phyloP scores from a whole-genome alignment of 2,888 invertebrate species.

The Lasioglossum marginatum region DNA sequence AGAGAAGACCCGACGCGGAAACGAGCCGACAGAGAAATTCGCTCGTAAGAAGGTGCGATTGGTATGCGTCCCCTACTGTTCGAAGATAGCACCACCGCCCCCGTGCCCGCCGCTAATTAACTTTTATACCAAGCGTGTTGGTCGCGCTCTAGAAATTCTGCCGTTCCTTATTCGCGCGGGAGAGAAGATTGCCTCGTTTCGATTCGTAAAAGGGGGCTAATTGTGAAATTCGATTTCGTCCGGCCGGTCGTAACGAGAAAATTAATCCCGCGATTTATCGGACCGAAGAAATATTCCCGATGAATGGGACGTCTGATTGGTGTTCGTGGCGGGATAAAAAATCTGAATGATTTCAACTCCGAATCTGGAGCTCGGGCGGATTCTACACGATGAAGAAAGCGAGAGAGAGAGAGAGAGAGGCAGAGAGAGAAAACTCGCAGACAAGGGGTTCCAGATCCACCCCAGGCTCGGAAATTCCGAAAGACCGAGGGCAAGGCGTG shows the following conservation, averaged over 20 bases:
- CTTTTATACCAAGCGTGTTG: constrained; percentile 39
- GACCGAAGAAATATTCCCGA: constrained; percentile 43
- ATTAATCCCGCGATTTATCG: constrained; percentile 42
- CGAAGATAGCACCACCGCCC: constrained; percentile 18
- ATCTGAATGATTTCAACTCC: not conserved
- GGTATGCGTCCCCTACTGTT: constrained; percentile 43
- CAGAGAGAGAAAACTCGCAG: constrained; percentile 9
- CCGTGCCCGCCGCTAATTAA: constrained; percentile 48
- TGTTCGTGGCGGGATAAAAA: not conserved
- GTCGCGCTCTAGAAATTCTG: constrained; percentile 43
- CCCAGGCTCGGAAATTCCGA: constrained; percentile 41
- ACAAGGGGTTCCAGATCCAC: constrained; percentile 41
- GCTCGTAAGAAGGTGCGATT: constrained; percentile 58
- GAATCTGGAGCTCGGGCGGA: not conserved
- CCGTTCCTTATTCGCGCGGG: not conserved
- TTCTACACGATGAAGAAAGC: not conserved
- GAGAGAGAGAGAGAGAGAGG: not conserved
- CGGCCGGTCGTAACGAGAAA: constrained; percentile 37
- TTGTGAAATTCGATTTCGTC: constrained; percentile 55
- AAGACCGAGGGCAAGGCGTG: constrained; percentile 19
- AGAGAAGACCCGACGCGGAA: constrained; percentile 38
- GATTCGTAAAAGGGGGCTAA: constrained; percentile 40
- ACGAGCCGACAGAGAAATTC: constrained; percentile 54
- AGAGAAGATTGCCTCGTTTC: constrained; percentile 23
- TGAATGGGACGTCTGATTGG: constrained; percentile 8